A percentile compares a stretch with the other conserved stretches of the same genome.
These are phyloP conservation scores for Lithophane ornitopus DNA, from an alignment of 2,888 invertebrate genomes.

Conservation along the genomic window DNA sequence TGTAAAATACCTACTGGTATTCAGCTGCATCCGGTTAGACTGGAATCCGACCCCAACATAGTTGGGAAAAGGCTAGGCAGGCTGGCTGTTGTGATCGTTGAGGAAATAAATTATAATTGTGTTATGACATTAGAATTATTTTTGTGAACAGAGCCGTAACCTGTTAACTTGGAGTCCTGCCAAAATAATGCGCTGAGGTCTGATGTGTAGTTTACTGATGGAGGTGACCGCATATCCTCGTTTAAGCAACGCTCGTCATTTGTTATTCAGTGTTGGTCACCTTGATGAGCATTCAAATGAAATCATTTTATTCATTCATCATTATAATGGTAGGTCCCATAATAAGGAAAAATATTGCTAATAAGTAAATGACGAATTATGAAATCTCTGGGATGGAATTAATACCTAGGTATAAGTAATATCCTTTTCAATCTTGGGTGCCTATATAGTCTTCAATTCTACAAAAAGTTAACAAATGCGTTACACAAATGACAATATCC, in stretches of 20 bases:
- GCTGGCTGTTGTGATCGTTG: too few species aligned
- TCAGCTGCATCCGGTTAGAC: too few species aligned
- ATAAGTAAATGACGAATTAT: not conserved
- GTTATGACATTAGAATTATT: not conserved
- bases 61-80: too few species aligned
- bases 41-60: too few species aligned
- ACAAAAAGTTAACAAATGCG: conserved; percentile 20
- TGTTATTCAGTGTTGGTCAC: conserved; percentile 35
- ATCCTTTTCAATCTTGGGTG: not conserved
- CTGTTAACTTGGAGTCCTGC: not conserved
- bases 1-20: too few species aligned
- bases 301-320: conserved; percentile 29
- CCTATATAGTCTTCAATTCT: conserved; percentile 3
- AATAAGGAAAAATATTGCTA: conserved; percentile 2
- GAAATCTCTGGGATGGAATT: not conserved
- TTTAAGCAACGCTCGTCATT: conserved; percentile 21
- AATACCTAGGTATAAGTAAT: not conserved
- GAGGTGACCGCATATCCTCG: conserved; percentile 53
- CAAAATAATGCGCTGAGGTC: not conserved
- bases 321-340: conserved; percentile 1
- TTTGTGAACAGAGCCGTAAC: not conserved
- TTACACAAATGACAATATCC: conserved; percentile 27
- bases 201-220: not conserved
- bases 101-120: not conserved
- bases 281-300: conserved; percentile 45